phyloP scores from a whole-genome alignment of 2,797 vertebrate genomes.

The Pipistrellus kuhlii region DNA sequence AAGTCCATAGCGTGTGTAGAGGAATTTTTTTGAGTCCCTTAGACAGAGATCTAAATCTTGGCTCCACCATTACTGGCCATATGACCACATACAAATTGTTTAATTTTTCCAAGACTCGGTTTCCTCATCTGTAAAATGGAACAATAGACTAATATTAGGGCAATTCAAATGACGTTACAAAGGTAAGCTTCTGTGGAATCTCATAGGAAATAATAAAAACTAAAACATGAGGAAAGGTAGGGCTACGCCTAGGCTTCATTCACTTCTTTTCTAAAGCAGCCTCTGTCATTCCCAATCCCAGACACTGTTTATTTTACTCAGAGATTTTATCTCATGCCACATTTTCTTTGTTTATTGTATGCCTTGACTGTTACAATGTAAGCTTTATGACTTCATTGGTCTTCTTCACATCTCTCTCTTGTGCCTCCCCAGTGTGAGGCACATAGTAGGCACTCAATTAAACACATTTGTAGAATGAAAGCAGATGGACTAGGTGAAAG shows the following conservation, averaged over 20 bases:
- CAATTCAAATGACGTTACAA: background rate
- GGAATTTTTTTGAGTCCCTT: background rate
- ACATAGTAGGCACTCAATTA: background rate
- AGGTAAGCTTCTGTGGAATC: background rate
- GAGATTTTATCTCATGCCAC: background rate
- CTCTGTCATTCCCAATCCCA: background rate
- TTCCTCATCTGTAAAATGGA: conserved; percentile 23
- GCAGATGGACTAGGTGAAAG: background rate
- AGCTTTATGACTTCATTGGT: background rate
- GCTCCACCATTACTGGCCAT: background rate
- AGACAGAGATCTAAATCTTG: conserved; percentile 2
- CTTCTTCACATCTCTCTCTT: background rate
- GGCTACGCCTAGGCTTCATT: fast-evolving
- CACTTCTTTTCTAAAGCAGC: background rate
- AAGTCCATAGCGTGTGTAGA: background rate
- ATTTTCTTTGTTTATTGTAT: background rate
- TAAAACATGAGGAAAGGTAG: background rate
- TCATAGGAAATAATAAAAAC: background rate
- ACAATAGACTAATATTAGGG: background rate
- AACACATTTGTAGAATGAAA: background rate
- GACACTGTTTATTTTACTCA: background rate
- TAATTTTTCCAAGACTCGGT: background rate
- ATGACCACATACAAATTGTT: background rate
- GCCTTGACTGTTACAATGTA: background rate
- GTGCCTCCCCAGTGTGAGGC: background rate